Evolutionary conservation across 2,113 vertebrate genomes (phyloP).

Genomic region (Manacus vitellinus): DNA sequence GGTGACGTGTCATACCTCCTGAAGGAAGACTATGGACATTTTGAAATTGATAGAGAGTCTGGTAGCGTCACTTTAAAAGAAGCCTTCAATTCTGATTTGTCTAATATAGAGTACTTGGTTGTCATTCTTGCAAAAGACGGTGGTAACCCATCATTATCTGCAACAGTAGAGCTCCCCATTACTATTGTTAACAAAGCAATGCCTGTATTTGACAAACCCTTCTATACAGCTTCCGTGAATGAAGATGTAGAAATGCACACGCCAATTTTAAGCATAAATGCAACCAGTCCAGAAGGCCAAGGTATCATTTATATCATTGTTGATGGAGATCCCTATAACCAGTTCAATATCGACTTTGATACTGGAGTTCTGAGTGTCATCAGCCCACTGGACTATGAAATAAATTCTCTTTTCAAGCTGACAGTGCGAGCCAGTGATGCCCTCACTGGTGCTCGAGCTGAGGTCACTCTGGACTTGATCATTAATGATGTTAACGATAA

Average conservation of each 20-base stretch:
- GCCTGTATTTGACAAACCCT: constrained; percentile 96
- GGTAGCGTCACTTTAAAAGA: constrained; percentile 87
- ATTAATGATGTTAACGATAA: constrained; percentile 95
- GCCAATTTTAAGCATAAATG: constrained; percentile 91
- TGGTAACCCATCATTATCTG: constrained; percentile 86
- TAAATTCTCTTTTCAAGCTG: constrained; percentile 82
- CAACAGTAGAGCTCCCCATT: constrained; percentile 87
- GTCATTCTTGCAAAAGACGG: constrained; percentile 88
- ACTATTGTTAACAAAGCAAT: constrained; percentile 98
- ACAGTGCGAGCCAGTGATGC: constrained; percentile 91
- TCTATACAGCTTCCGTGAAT: constrained; percentile 87
- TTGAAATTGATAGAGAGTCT: constrained; percentile 87
- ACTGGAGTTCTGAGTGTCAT: constrained; percentile 92
- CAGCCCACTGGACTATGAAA: constrained; percentile 89
- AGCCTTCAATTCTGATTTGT: constrained; percentile 91
- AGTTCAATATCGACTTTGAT: constrained; percentile 96
- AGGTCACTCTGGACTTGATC: constrained; percentile 89
- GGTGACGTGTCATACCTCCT: constrained; percentile 91
- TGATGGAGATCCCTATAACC: constrained; percentile 88
- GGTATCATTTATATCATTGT: constrained; percentile 94
- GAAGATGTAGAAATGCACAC: constrained; percentile 90
- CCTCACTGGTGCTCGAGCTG: constrained; percentile 90
- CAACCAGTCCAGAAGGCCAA: constrained; percentile 94
- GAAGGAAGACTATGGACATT: constrained; percentile 90
- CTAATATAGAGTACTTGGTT: constrained; percentile 91